phyloP scores from a whole-genome alignment of 2,113 vertebrate genomes.

The Sinosuthora webbiana region DNA sequence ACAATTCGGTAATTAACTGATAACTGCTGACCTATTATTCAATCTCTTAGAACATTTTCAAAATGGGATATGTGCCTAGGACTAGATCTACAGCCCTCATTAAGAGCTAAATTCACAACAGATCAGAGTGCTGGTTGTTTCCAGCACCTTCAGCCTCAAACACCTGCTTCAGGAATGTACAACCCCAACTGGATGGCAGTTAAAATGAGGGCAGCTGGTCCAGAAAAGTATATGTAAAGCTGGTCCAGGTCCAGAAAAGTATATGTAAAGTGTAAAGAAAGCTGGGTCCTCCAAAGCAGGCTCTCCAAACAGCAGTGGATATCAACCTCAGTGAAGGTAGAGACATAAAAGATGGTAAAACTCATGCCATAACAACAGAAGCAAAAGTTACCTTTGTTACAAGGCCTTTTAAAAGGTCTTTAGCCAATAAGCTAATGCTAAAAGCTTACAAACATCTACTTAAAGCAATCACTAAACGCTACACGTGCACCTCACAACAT shows the following conservation, averaged over 20 bases:
- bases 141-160: not conserved
- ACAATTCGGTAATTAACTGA: constrained; percentile 25
- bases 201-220: not conserved
- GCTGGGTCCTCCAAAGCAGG: not conserved
- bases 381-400: not conserved
- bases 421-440: not conserved
- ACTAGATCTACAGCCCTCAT: not conserved
- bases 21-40: constrained; percentile 28
- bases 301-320: not conserved
- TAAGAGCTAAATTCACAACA: not conserved
- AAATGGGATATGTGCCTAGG: not conserved
- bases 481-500: not conserved
- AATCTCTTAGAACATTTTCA: constrained; percentile 2
- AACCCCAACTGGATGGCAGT: accelerated
- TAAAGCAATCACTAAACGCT: not conserved
- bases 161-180: not conserved
- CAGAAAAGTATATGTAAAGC: not conserved
- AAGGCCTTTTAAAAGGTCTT: not conserved
- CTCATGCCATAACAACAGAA: not conserved
- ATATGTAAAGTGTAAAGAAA: not conserved
- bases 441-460: not conserved
- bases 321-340: not conserved
- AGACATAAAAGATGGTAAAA: not conserved
- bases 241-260: not conserved
- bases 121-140: not conserved